These are phyloP conservation scores for Tenrec ecaudatus DNA, from an alignment of 2,113 vertebrate genomes.

Conservation along the genomic window DNA sequence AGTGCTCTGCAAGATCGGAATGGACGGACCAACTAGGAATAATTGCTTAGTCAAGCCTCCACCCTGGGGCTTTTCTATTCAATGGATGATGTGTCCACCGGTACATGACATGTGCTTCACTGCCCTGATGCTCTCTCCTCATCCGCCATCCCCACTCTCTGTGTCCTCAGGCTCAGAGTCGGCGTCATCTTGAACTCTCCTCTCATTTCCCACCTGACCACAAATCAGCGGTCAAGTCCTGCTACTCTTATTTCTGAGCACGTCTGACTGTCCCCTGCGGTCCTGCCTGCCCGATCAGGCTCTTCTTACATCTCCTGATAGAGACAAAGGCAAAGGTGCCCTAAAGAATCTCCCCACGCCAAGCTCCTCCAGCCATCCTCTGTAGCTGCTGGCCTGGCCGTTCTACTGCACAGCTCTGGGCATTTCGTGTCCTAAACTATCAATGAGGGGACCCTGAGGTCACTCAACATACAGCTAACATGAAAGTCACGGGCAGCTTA, in stretches of 20 bases:
- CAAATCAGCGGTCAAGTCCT: not conserved
- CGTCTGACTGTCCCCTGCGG: not conserved
- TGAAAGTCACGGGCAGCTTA: not conserved
- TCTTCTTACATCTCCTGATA: not conserved
- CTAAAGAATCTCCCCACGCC: not conserved
- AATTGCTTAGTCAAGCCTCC: not conserved
- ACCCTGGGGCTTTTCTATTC: not conserved
- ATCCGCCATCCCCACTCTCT: not conserved
- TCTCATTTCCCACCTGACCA: accelerated
- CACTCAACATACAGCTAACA: not conserved
- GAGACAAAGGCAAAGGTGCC: not conserved
- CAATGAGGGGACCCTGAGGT: not conserved
- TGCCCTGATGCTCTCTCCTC: not conserved
- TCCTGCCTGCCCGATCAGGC: no score
- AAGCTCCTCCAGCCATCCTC: not conserved
- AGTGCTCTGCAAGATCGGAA: not conserved
- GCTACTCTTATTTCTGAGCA: not conserved
- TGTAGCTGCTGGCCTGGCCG: not conserved
- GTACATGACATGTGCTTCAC: not conserved
- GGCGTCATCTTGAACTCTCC: not conserved
- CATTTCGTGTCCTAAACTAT: no score
- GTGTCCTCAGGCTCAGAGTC: accelerated
- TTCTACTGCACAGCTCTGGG: not conserved
- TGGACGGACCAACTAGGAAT: accelerated
- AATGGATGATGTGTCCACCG: accelerated